Conservation (phyloP, 2,888 invertebrate species). For the Lasioglossum calceatum region DNA sequence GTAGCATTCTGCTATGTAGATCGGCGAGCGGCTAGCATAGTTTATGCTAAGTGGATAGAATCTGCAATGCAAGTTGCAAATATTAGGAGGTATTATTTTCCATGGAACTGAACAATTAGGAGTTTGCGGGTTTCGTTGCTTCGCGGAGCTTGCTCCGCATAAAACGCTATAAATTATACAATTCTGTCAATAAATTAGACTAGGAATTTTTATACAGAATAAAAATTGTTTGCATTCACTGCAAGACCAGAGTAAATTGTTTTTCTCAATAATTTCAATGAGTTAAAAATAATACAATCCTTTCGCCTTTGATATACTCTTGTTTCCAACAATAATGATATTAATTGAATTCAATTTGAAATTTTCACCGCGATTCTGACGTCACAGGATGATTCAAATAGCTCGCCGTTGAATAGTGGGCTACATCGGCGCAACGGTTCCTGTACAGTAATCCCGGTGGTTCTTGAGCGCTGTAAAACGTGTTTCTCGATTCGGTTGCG, state of each 20-base stretch:
- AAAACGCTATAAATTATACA: background rate
- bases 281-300: background rate
- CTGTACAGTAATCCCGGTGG: background rate
- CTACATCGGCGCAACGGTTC: background rate
- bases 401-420: background rate
- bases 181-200: background rate
- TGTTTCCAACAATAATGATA: background rate
- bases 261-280: background rate
- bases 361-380: background rate
- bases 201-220: background rate
- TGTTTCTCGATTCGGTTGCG: conserved; percentile 17
- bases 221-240: background rate
- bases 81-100: background rate
- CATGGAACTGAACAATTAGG: background rate
- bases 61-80: background rate
- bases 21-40: background rate
- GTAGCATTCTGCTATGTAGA: background rate
- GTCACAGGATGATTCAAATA: background rate
- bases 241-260: background rate
- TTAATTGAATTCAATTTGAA: background rate
- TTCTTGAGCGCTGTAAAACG: conserved; percentile 7
- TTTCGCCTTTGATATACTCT: background rate
- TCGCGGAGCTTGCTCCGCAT: background rate
- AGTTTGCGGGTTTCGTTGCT: background rate
- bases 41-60: background rate